Conservation (phyloP, 2,888 invertebrate genomes). For the Terebella lapidaria region DNA sequence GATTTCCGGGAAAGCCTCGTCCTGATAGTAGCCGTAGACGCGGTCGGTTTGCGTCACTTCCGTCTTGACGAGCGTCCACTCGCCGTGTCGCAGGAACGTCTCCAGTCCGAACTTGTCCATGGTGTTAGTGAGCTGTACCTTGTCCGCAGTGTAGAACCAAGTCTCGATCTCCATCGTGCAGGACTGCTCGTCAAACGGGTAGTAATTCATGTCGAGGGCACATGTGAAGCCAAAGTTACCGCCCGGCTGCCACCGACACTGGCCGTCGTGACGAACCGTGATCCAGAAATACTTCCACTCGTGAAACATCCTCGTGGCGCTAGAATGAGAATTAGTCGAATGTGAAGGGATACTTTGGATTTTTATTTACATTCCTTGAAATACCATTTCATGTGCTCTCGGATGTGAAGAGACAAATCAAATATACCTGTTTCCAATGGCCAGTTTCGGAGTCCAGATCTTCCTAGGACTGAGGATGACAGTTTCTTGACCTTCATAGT, state of each 20-base stretch:
- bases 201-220: conserved; percentile 17
- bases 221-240: conserved; percentile 14
- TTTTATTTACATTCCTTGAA: neutral
- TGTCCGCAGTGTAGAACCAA: conserved; percentile 26
- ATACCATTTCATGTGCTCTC: too few relatives aligned
- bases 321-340: neutral
- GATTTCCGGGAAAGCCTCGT: conserved; percentile 23
- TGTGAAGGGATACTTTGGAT: neutral
- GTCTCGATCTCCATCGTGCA: conserved; percentile 24
- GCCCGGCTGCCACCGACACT: conserved; percentile 18
- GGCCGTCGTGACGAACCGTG: conserved; percentile 13
- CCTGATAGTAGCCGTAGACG: conserved; percentile 14
- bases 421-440: conserved; percentile 21
- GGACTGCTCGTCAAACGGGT: conserved; percentile 15
- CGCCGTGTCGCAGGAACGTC: conserved; percentile 26
- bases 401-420: too few relatives aligned
- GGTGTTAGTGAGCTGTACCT: conserved; percentile 19
- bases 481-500: conserved; percentile 9
- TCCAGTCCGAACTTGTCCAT: conserved; percentile 15
- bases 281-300: conserved; percentile 14
- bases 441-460: conserved; percentile 17
- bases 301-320: conserved; percentile 16
- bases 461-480: conserved; percentile 12
- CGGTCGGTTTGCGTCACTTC: conserved; percentile 12
- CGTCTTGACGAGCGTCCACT: conserved; percentile 26